Evolutionary conservation across 1,140 invertebrate species (phyloP), one percentile per base, ranked within the genome.

Genomic region (Battus philenor): DNA sequence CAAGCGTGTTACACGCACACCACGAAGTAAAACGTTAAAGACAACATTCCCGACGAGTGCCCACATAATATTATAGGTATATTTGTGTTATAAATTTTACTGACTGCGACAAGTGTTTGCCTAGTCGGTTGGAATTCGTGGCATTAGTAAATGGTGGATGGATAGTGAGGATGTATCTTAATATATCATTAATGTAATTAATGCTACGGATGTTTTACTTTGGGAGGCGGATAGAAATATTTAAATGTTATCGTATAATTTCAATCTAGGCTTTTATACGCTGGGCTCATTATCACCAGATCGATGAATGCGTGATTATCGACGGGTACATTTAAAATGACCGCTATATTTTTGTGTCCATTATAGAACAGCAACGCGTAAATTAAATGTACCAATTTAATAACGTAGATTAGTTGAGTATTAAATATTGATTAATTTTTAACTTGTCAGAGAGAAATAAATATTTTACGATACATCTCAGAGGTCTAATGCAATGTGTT

Each of bases 51-150:
- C 60, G 63, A 41, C 54, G 47, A 57, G 36, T 53, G 60, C 50
- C 39, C 47, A 54, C 47, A 51, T 59, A 52, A 54, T 57, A 59
- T 58, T 52, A 55, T 62, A 46, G 32, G 41, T 72, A 56, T 68
- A 63, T 68, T 73, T 76, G 64, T 59, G 67, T 76, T 67, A 76
- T 68, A 68, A 63, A 68, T 71, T 68, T 71, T 54, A 71, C 62
- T 55, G 54, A 41, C 54, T 50, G 48, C 60, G 67, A 68, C 64
- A 67, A 67, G 55, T 70, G 69, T 73, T 73, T 73, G 61, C 59
- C 47, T 54, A 68, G 59, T 43, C 50, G 45, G 53, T 27, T 55
- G 63, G 68, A 72, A 72, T 75, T 67, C 68, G 58, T 13, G 46
- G 29, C 26, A 47, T 39, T 32, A 32, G 24, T 26, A 36, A 33